Base-by-base conservation (phyloP, 2,113 vertebrate genomes). In the Dicaeum eximium region DNA sequence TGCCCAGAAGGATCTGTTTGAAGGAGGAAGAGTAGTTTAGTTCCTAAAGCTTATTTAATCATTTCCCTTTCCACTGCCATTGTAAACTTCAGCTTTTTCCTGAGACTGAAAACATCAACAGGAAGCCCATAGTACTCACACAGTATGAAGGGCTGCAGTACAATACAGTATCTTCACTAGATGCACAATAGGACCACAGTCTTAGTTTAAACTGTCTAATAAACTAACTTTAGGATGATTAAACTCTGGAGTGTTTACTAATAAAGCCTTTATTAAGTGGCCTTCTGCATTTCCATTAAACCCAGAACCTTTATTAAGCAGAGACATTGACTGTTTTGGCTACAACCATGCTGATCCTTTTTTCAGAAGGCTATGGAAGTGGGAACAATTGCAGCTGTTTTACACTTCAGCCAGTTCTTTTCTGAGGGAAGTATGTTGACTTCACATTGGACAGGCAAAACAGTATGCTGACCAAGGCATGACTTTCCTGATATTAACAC, bases 51-150 rank as follows among this genome's bases (percentile, higher is more conserved):
- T 86, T 95, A 95, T 90, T 96, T 70, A 83, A 80, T 73, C 85
- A 82, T 94, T 97, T 97, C 87, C 94, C 47, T 94, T 95, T 83
- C 64, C 64, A 92, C 50, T 73, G 83, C 71, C 81, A 93, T 78
- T 90, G 70, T 92, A 94, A 88, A 75, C 47, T 70, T 88, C 47
- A 90, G 42, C 90, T 86, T 95, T 87, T 92, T 92, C 81, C 71
- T 80, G 86, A 88, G 79, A 35, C 19, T 58, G 38, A 45, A 85
- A 88, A 88, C 57, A 79, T 64, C 40, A 90, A 70, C 90, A 94
- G 85, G 92, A 95, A 91, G 50, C 54, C 77, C 45, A 77, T 31
- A 82, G 61, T 35, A 79, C 38, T 74, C 86, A 47, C 1, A 13
- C 35, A 57, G 42, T 25, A 40, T 0, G 1, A 91, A 56, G 40